phyloP scores from a whole-genome alignment of 2,797 vertebrate genomes.

The Botia kubotai region DNA sequence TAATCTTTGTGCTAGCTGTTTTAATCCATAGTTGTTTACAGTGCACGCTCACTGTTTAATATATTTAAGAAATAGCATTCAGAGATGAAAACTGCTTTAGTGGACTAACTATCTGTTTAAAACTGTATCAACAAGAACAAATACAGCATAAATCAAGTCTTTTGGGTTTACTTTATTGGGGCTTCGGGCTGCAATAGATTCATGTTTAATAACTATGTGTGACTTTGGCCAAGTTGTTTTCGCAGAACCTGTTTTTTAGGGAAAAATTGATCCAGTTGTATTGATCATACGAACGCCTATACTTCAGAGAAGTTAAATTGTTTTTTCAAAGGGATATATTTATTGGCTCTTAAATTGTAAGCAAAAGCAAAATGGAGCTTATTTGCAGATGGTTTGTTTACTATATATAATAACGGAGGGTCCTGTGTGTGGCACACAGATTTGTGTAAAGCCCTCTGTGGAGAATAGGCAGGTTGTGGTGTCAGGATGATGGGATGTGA shows the following conservation, averaged over 20 bases:
- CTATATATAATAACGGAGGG: background rate
- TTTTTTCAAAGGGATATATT: constrained; percentile 26
- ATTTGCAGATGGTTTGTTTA: constrained; percentile 22
- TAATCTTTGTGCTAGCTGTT: background rate
- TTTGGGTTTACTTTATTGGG: constrained; percentile 21
- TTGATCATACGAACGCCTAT: constrained; percentile 56
- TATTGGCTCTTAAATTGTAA: constrained; percentile 21
- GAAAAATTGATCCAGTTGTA: constrained; percentile 36
- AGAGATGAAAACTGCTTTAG: constrained; percentile 9
- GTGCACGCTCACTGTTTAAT: background rate
- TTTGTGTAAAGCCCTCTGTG: constrained; percentile 13
- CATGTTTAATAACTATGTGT: constrained; percentile 42
- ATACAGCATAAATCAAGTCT: constrained; percentile 26
- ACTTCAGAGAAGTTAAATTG: constrained; percentile 29
- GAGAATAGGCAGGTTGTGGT: constrained; percentile 63
- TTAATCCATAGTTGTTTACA: constrained; percentile 21
- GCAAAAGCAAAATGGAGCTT: constrained; percentile 4
- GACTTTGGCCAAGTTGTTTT: constrained; percentile 39
- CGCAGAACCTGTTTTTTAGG: constrained; percentile 18
- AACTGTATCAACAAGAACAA: constrained; percentile 22
- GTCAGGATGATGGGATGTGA: constrained; percentile 80
- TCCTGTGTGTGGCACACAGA: background rate
- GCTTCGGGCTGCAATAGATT: constrained; percentile 37
- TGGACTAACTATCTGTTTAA: constrained; percentile 8
- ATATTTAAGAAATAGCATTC: constrained; percentile 2